Evolutionary conservation across 2,113 vertebrate species (phyloP).

Genomic region (Erythrocebus patas): DNA sequence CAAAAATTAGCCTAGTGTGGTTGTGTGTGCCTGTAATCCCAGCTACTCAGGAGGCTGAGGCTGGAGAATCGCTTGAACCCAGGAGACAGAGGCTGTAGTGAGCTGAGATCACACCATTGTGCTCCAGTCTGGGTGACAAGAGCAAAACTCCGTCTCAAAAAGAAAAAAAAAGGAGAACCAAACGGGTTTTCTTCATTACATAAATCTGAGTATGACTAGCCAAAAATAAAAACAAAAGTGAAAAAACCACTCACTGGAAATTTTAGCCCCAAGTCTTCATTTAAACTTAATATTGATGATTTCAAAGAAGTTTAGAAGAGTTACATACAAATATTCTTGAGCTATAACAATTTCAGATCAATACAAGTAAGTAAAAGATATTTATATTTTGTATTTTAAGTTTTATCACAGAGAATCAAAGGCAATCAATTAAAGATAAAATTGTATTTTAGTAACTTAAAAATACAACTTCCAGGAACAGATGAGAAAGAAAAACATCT

Average conservation of each 20-base stretch:
- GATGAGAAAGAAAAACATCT: neutral
- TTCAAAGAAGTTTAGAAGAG: conserved; percentile 73
- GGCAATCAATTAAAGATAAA: conserved; percentile 25
- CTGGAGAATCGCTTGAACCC: no score
- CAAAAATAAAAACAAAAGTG: conserved; percentile 64
- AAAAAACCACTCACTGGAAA: conserved; percentile 66
- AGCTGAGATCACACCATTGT: no score
- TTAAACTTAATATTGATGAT: neutral
- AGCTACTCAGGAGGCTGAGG: no score
- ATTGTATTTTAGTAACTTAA: conserved; percentile 6
- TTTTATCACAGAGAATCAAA: conserved; percentile 69
- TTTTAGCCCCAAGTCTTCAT: neutral
- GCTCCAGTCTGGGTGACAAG: no score
- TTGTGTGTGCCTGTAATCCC: no score
- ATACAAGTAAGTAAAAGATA: conserved; percentile 66
- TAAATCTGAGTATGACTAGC: conserved; percentile 61
- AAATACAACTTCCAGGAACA: conserved; percentile 29
- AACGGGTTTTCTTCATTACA: conserved; percentile 73
- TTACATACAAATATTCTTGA: conserved; percentile 71
- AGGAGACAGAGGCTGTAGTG: no score
- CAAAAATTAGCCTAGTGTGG: no score
- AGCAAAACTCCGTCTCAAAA: no score
- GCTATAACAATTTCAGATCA: conserved; percentile 65
- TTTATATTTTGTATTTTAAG: conserved; percentile 18
- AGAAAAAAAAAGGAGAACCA: conserved; percentile 19